Evolutionary conservation across 1,140 invertebrate genomes (phyloP), one percentile per base, ranked within the genome.

Genomic region (Notospermus geniculatus): DNA sequence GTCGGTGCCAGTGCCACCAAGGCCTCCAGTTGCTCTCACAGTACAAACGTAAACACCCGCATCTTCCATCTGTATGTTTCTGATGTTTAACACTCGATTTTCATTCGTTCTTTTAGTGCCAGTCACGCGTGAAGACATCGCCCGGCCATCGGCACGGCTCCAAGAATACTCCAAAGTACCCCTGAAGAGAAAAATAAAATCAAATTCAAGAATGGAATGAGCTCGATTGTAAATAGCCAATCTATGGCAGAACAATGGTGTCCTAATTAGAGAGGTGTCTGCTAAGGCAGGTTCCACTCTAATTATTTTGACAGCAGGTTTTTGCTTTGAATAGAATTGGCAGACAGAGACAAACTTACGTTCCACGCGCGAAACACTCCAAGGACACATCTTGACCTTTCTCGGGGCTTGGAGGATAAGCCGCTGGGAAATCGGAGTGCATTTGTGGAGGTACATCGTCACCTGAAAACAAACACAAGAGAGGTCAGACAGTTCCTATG

Each of bases 341-440:
- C n/a, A n/a, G n/a, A n/a, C n/a, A n/a, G n/a, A n/a, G n/a, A n/a
- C 1, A 19, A 65, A 85, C 87, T 85, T 83, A 89, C 87, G 96
- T 97, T 82, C 94, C 94, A 86, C 95, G 97, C 27, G 93, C 93
- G 62, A 97, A 86, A 83, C 95, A 98, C 83, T 98, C 95, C 39
- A 98, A 80, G 66, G 91, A 84, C 15, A 97, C 91, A 81, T 94
- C 89, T 71, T 92, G 87, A 0, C 93, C 93, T 50, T 91, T 91
- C 61, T 91, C 83, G 2, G 93, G 92, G 22, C 92, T 90, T 80
- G 93, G 91, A 0, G 94, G 94, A 69, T 95, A 97, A 2, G 88
- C 88, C 84, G 95, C 96, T 0, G 93, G 93, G 74, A 97, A 97
- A 75, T 92, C 93, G 75, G 94, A 94, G 15, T 93, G 89, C 75